Percentiles rank a stretch among this genome's conserved stretches.
Conservation (phyloP, 2,113 vertebrate genomes). For the Xiphias gladius region DNA sequence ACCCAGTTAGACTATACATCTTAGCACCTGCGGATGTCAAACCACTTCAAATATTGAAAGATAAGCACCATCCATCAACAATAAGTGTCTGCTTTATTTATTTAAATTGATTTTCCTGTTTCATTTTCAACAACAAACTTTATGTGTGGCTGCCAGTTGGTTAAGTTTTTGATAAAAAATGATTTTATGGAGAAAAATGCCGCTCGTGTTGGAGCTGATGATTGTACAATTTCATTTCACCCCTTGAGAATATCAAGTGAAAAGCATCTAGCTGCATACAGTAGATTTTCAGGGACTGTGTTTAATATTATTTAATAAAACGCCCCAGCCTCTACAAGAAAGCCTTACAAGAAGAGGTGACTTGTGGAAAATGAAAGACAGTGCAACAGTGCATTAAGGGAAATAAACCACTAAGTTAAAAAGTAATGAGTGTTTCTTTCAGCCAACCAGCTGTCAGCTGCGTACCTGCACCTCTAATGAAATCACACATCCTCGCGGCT, state of each 20-base stretch:
- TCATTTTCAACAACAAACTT: background rate
- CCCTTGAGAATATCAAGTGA: slow-evolving; percentile 4
- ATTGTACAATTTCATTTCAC: slow-evolving; percentile 12
- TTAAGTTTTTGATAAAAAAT: slow-evolving; percentile 24
- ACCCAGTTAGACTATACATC: background rate
- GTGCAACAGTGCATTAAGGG: slow-evolving; percentile 15
- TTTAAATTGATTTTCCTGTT: slow-evolving; percentile 1
- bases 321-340: background rate
- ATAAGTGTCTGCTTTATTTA: background rate
- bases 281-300: slow-evolving; percentile 22
- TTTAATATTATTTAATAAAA: slow-evolving; percentile 39
- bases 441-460: slow-evolving; percentile 12
- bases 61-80: slow-evolving; percentile 35
- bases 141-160: background rate
- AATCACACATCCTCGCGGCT: slow-evolving; percentile 29
- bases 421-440: slow-evolving; percentile 29
- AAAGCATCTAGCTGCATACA: slow-evolving; percentile 17
- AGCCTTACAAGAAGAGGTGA: background rate
- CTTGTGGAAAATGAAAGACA: slow-evolving; percentile 39
- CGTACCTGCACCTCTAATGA: slow-evolving; percentile 24
- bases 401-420: slow-evolving; percentile 42
- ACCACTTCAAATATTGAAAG: background rate
- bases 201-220: background rate
- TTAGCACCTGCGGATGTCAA: background rate
- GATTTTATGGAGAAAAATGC: slow-evolving; percentile 1